phyloP scores from a whole-genome alignment of 2,797 vertebrate genomes.

The Syngnathus acus region DNA sequence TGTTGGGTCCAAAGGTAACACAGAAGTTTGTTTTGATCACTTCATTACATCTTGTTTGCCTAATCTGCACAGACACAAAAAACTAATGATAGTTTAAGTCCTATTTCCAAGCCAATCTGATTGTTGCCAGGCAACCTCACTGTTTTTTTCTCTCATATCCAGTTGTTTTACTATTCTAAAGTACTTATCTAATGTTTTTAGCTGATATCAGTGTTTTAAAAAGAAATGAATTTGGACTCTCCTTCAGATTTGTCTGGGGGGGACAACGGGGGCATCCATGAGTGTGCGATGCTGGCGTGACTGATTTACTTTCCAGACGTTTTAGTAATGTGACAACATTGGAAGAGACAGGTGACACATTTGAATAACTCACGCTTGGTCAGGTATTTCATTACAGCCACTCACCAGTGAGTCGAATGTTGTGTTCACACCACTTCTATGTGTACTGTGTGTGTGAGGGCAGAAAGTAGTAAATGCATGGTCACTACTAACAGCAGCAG shows the following conservation, averaged over 20 bases:
- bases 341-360: constrained; percentile 49
- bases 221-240: not conserved
- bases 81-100: not conserved
- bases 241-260: not conserved
- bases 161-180: not conserved
- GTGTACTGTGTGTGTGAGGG: constrained; percentile 3
- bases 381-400: constrained; percentile 45
- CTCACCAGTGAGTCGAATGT: constrained; percentile 21
- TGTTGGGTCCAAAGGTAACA: not conserved
- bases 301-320: constrained; percentile 28
- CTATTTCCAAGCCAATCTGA: not conserved
- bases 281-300: constrained; percentile 9
- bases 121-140: not conserved
- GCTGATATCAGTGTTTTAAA: not conserved
- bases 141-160: not conserved
- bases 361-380: constrained; percentile 36
- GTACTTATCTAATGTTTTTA: not conserved
- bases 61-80: not conserved
- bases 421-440: constrained; percentile 28
- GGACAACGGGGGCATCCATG: not conserved
- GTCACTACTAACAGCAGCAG: constrained; percentile 17
- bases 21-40: not conserved
- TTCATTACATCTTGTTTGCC: not conserved
- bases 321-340: constrained; percentile 27
- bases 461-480: not conserved